Percentiles rank a stretch among this genome's conserved stretches.
Conservation (phyloP, 2,888 invertebrate species). For the Brenthis ino region DNA sequence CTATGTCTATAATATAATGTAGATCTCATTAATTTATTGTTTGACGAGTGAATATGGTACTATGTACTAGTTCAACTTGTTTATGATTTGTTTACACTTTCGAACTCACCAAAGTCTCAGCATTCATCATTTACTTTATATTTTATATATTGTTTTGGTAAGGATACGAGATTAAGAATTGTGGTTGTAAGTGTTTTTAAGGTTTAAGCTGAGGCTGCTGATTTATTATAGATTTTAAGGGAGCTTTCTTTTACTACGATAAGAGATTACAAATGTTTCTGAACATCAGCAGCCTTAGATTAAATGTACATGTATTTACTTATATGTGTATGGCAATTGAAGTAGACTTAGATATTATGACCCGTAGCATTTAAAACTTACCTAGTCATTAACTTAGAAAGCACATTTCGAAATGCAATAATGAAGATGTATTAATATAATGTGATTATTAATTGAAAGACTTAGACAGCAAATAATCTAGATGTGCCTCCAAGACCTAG, state of each 20-base stretch:
- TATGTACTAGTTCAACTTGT: background rate
- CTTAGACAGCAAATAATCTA: constrained; percentile 18
- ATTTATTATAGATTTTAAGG: constrained; percentile 5
- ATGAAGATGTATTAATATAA: constrained; percentile 12
- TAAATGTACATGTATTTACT: constrained; percentile 13
- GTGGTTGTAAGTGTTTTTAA: background rate
- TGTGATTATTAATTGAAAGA: constrained; percentile 23
- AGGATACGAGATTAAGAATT: constrained; percentile 6
- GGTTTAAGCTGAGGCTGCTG: constrained; percentile 10
- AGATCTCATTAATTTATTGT: background rate
- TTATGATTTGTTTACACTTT: background rate
- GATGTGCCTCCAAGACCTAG: constrained; percentile 6
- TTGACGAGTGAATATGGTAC: background rate
- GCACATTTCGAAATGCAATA: constrained; percentile 29
- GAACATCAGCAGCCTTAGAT: constrained; percentile 5
- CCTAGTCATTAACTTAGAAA: constrained; percentile 29
- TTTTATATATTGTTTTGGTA: background rate
- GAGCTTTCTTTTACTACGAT: background rate
- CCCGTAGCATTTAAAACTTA: constrained; percentile 24
- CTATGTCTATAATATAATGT: background rate
- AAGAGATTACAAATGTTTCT: constrained; percentile 4
- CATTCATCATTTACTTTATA: constrained; percentile 3
- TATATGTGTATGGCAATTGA: constrained; percentile 11
- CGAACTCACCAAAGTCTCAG: background rate
- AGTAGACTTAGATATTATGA: constrained; percentile 21